Percentiles rank a stretch among this genome's conserved stretches.
phyloP scores from a whole-genome alignment of 2,888 invertebrate species.

The Myopa testacea region DNA sequence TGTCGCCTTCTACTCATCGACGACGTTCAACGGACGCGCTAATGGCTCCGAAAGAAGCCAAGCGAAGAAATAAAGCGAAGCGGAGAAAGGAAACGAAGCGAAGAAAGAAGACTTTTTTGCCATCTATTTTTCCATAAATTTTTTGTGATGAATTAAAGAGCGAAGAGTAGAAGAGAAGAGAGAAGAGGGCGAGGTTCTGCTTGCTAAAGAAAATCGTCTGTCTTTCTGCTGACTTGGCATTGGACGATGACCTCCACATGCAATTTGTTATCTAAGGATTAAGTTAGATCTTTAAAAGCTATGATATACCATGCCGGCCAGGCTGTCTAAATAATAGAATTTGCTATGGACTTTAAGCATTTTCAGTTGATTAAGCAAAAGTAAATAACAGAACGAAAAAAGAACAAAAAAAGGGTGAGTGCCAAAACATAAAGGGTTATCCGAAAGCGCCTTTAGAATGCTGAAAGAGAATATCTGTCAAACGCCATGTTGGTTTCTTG shows the following conservation, averaged over 20 bases:
- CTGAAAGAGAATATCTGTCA: too few species aligned
- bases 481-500: too few species aligned
- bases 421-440: too few species aligned
- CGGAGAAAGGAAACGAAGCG: background rate
- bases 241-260: background rate
- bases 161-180: background rate
- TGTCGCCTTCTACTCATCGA: slow-evolving; percentile 4
- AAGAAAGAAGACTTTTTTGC: background rate
- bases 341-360: slow-evolving; percentile 14
- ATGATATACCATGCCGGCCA: slow-evolving; percentile 12
- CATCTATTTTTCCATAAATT: slow-evolving; percentile 8
- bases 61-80: background rate
- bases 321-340: slow-evolving; percentile 11
- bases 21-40: background rate
- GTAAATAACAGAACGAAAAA: background rate
- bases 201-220: slow-evolving; percentile 12
- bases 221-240: background rate
- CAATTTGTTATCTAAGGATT: slow-evolving; percentile 27
- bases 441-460: too few species aligned
- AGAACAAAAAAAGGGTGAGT: background rate
- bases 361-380: slow-evolving; percentile 28
- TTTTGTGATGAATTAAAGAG: slow-evolving; percentile 9
- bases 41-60: background rate
- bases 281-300: slow-evolving; percentile 12
- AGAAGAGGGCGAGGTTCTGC: background rate